Evolutionary conservation across 2,888 invertebrate species (phyloP), one percentile per base, ranked within the genome.

Genomic region (Drosophila koepferae): DNA sequence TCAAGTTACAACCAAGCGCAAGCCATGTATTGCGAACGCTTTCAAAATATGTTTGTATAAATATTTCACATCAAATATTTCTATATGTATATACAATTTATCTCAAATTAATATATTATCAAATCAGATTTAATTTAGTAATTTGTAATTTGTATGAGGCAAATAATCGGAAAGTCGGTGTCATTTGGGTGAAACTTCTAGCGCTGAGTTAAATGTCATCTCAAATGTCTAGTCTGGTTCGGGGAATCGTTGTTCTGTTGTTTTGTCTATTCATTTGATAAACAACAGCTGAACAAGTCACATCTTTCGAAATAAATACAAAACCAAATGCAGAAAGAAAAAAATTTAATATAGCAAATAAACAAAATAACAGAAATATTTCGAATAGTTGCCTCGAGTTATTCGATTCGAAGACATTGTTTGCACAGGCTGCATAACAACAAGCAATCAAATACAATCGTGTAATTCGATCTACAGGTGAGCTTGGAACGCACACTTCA

Each of bases 381-480:
- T 83, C 20, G 36, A 89, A 89, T 84, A 58, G 49, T 73, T 88
- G 31, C 31, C 43, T 23, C 14, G 51, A 49, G 48, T 40, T 44
- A 28, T 60, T 63, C 54, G 51, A 63, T 43, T 44, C 54, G 36
- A 62, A 55, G 75, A 72, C 67, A 62, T 59, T 85, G 69, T 83
- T 83, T 86, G 65, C 78, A 58, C 89, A 81, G 89, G 60, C 78
- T 65, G 89, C 75, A 53, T 56, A 63, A 40, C n/a, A 44, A 77
- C 65, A 38, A 53, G 49, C 43, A 54, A 71, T 60, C 44, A 55
- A 58, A 58, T 40, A 16, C 49, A 31, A 40, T 49, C 60, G 49
- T 9, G 77, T 76, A 80, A 77, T 56, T 43, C 48, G 67, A 77
- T 80, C 63, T 76, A 43, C 77, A 77, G 80, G 77, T 77, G 77